These are phyloP conservation scores for Tetramorium bicarinatum DNA, from an alignment of 2,888 invertebrate species.

Conservation along the genomic window DNA sequence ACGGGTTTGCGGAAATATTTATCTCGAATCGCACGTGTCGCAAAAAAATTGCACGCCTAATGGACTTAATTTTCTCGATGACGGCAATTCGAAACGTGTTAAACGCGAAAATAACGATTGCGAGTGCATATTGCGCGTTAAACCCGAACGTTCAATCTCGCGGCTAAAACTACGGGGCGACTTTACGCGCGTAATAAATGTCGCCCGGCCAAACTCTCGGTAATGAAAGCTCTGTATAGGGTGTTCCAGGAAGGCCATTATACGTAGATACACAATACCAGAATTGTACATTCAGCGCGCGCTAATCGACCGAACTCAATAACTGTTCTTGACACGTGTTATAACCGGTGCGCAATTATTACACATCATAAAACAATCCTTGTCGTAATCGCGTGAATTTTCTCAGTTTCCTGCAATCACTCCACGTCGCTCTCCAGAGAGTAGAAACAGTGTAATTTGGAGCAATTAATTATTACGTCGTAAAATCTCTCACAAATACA, in stretches of 20 bases:
- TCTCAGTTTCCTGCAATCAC: neutral
- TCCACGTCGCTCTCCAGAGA: no score
- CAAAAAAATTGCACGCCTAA: constrained; percentile 1
- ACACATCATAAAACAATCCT: constrained; percentile 6
- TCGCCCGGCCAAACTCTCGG: constrained; percentile 15
- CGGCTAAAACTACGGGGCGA: constrained; percentile 40
- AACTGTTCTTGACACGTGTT: constrained; percentile 23
- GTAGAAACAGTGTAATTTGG: neutral
- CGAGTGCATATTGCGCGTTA: constrained; percentile 19
- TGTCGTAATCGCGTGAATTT: neutral
- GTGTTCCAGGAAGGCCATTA: constrained; percentile 19
- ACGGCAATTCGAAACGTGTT: constrained; percentile 22
- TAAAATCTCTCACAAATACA: neutral
- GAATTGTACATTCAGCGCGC: constrained; percentile 21
- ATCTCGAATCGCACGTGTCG: neutral
- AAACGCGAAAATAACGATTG: constrained; percentile 18
- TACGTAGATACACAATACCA: constrained; percentile 6
- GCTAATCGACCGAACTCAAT: constrained; percentile 37
- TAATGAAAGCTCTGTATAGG: constrained; percentile 29
- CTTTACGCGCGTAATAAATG: constrained; percentile 51
- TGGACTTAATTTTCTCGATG: constrained; percentile 5
- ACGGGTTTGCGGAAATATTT: constrained; percentile 2
- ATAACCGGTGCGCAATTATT: constrained; percentile 17
- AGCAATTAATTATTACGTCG: neutral
- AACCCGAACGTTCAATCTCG: constrained; percentile 36